These are phyloP conservation scores for Platycheirus rosarum DNA, from an alignment of 2,888 invertebrate genomes.

Conservation along the genomic window DNA sequence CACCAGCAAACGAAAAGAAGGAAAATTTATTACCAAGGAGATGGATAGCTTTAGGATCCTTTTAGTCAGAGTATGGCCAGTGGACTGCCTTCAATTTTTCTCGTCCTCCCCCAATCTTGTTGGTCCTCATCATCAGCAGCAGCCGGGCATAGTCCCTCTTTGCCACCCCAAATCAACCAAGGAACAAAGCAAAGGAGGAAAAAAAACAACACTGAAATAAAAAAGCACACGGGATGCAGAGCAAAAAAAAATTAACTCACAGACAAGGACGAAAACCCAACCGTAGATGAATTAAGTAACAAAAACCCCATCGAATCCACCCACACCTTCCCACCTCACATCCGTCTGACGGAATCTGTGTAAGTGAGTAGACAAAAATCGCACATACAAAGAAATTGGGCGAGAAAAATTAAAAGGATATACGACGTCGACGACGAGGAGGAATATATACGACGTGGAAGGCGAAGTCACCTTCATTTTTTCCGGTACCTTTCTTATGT, in stretches of 20 bases:
- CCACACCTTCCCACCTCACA: not conserved
- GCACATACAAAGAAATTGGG: conserved; percentile 65
- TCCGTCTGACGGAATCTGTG: conserved; percentile 47
- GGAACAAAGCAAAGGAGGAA: conserved; percentile 53
- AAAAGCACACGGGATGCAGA: conserved; percentile 61
- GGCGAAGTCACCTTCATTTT: conserved; percentile 14
- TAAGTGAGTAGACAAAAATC: conserved; percentile 32
- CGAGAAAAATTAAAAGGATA: conserved; percentile 73
- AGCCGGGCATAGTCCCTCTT: conserved; percentile 39
- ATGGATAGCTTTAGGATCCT: conserved; percentile 74
- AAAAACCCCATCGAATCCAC: conserved; percentile 50
- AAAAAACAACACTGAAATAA: conserved; percentile 71
- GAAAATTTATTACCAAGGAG: conserved; percentile 74
- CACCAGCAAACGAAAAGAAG: conserved; percentile 60
- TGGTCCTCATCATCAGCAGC: conserved; percentile 56
- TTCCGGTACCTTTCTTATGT: not conserved
- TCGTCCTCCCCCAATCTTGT: conserved; percentile 12
- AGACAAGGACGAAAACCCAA: conserved; percentile 70
- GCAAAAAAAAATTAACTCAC: conserved; percentile 44
- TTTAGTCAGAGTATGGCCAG: conserved; percentile 71
- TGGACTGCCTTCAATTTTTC: conserved; percentile 69
- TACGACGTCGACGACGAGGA: not conserved
- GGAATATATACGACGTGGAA: not conserved
- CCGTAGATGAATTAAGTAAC: conserved; percentile 74
- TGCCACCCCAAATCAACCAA: conserved; percentile 65